Base-by-base conservation (phyloP, 30 jellyfish, hydroid and myxozoan genomes). In the Cassiopea andromeda region DNA sequence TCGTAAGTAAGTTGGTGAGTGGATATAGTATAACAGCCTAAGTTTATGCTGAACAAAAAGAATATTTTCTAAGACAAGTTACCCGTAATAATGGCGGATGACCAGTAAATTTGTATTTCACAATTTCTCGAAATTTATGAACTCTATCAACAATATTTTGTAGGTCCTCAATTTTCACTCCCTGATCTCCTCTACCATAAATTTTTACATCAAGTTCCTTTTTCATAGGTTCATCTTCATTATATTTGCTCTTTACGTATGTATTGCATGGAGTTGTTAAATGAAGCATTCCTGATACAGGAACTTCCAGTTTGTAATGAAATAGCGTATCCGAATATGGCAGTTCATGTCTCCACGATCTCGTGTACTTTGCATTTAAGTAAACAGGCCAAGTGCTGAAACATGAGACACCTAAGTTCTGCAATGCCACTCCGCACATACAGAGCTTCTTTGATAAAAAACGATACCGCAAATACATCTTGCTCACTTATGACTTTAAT, bases 11-110 rank as follows among this genome's bases (percentile, higher is more conserved):
- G 38, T 27, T 27, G 38, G 38, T 27, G 38, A 27, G 38, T 27
- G 38, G 38, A 27, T 27, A 27, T 27, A 27, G 38, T 27, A 27
- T 27, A 27, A 27, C 38, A 27, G 12, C 7, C 64, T 54, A 10
- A 3, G 64, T 54, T 10, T 3, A 54, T 3, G 64, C 64, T 3
- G 12, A 54, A 54, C 10, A 6, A 54, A 54, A 54, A 10, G 10
- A 10, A 54, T 54, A 3, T 3, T 54, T 6, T 54, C 64, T 3
- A 3, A 54, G 64, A 2, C 50, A 18, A 70, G 16, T 12, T 48
- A 87, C 94, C 82, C 85, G 77, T 48, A 87, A 18, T 8, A 87
- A 4, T 47, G 87, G 94, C 1, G 94, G 94, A 69, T 79, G 48
- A 16, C 94, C 94, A 14, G 87, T 82, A 46, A 82, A 77, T 59